A percentile compares a stretch with the other conserved stretches of the same genome.
These are phyloP conservation scores for Oreonectes daqikongensis DNA, from an alignment of 2,797 vertebrate genomes.

Conservation along the genomic window DNA sequence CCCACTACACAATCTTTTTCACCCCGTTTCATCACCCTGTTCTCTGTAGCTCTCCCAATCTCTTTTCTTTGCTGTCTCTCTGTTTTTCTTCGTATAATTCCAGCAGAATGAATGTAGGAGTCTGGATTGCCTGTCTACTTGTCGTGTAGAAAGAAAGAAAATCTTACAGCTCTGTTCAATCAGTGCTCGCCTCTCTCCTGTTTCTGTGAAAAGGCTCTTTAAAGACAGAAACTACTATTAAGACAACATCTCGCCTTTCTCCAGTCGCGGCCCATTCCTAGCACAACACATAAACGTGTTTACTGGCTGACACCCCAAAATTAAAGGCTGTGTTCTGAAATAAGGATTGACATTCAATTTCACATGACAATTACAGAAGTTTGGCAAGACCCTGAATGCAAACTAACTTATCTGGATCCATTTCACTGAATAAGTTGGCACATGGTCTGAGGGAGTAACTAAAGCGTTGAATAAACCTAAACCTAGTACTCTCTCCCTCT, in stretches of 20 bases:
- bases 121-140: conserved; percentile 17
- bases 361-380: conserved; percentile 23
- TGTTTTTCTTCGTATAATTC: neutral
- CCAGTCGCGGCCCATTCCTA: neutral
- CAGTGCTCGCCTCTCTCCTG: neutral
- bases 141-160: conserved; percentile 8
- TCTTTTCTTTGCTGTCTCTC: neutral
- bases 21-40: neutral
- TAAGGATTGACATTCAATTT: conserved; percentile 36
- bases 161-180: conserved; percentile 31
- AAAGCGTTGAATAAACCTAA: neutral
- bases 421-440: neutral
- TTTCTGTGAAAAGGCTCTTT: conserved; percentile 27
- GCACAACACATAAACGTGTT: conserved; percentile 7
- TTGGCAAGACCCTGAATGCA: neutral
- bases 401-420: conserved; percentile 8
- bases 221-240: conserved; percentile 14
- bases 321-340: conserved; percentile 8
- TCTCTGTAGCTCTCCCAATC: neutral
- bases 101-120: conserved; percentile 15
- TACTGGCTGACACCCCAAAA: conserved; percentile 33
- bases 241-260: conserved; percentile 7
- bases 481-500: too few species aligned
- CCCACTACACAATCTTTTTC: neutral
- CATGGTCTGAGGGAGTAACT: neutral